Conservation (phyloP, 1,140 invertebrate species). For the Drosophila orena region DNA sequence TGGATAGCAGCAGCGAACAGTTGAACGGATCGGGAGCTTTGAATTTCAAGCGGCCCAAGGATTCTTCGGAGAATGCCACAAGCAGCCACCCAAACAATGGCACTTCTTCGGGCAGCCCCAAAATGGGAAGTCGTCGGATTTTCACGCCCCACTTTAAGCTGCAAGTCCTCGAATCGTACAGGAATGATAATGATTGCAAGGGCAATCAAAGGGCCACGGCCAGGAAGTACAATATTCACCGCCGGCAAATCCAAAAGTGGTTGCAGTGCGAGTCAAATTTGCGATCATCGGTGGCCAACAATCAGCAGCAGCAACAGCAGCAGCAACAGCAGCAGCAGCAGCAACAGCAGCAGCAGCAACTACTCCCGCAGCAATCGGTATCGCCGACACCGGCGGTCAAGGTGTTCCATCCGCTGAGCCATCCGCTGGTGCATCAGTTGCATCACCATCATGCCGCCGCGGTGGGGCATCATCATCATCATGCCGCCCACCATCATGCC, state of each 20-base stretch:
- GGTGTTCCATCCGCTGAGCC: conserved; percentile 60
- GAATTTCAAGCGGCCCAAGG: conserved; percentile 35
- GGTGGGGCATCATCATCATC: conserved; percentile 25
- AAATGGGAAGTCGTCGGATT: conserved; percentile 91
- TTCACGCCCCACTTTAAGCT: conserved; percentile 94
- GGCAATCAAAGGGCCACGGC: conserved; percentile 94
- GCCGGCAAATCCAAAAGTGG: conserved; percentile 95
- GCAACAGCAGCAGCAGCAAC: conserved; percentile 64
- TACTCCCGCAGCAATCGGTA: conserved; percentile 43
- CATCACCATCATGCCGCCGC: conserved; percentile 48
- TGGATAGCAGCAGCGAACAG: conserved; percentile 38
- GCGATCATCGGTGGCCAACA: conserved; percentile 88
- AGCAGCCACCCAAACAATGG: conserved; percentile 15
- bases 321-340: conserved; percentile 62
- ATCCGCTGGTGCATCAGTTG: conserved; percentile 60
- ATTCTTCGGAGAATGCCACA: conserved; percentile 15
- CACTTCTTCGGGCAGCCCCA: conserved; percentile 83
- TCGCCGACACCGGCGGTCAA: conserved; percentile 26
- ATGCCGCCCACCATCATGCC: conserved; percentile 45
- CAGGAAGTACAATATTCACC: conserved; percentile 93
- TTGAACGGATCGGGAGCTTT: conserved; percentile 21
- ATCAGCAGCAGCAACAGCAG: conserved; percentile 72
- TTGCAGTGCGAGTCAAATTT: conserved; percentile 92
- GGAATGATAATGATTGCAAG: conserved; percentile 92
- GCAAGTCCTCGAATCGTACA: conserved; percentile 93